Conservation (phyloP, 2,888 invertebrate genomes). For the Agapostemon virescens region DNA sequence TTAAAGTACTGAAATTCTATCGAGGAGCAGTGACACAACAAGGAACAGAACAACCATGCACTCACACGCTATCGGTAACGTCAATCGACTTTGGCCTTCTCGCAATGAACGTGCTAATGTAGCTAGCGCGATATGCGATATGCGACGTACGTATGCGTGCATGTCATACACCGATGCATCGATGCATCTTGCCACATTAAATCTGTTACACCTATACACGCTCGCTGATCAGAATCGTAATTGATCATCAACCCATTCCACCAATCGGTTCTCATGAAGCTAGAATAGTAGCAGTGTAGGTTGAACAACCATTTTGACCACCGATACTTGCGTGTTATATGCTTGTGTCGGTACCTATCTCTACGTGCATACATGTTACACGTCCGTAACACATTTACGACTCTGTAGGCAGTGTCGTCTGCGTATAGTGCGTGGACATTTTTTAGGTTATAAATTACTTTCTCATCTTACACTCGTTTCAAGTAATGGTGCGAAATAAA, state of each 20-base stretch:
- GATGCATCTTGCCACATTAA: background rate
- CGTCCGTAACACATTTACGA: background rate
- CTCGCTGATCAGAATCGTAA: background rate
- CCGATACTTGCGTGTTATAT: background rate
- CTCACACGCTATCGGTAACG: background rate
- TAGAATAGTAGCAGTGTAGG: background rate
- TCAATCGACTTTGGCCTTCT: conserved; percentile 11
- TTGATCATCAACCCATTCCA: background rate
- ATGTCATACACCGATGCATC: background rate
- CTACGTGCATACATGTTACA: background rate
- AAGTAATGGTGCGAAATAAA: background rate
- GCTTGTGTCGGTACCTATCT: background rate
- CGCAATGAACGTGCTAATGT: background rate
- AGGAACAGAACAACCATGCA: background rate
- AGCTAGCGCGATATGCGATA: background rate
- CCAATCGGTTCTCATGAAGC: conserved; percentile 6
- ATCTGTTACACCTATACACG: background rate
- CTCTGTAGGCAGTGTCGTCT: background rate
- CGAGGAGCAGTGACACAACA: background rate
- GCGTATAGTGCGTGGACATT: background rate
- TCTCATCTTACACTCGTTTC: background rate
- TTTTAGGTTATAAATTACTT: background rate
- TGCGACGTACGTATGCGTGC: background rate
- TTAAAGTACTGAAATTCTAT: background rate
- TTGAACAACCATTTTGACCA: background rate